Percentiles rank a stretch among this genome's conserved stretches.
These are phyloP conservation scores for Clavelina lepadiformis DNA, from an alignment of 23 tunicate species.

Conservation along the genomic window DNA sequence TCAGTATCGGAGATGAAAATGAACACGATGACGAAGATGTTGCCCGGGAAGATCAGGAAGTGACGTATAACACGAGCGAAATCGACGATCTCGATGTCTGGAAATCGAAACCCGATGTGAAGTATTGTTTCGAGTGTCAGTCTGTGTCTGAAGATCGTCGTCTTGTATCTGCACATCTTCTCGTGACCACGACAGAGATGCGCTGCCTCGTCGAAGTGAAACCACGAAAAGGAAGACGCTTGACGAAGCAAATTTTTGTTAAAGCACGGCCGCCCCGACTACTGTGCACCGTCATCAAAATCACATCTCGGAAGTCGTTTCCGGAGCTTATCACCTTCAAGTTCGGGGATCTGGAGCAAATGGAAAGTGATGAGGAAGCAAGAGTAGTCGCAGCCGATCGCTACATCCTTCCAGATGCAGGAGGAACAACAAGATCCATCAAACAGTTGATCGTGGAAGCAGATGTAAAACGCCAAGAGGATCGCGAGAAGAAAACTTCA, in stretches of 20 bases:
- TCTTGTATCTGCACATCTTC: slow-evolving; percentile 30
- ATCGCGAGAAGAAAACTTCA: too few relatives aligned
- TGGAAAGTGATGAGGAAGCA: slow-evolving; percentile 9
- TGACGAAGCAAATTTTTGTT: slow-evolving; percentile 34
- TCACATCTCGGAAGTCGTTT: slow-evolving; percentile 70
- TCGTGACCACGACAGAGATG: slow-evolving; percentile 41
- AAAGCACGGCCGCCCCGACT: slow-evolving; percentile 19
- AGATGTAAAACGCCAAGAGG: slow-evolving; percentile 11
- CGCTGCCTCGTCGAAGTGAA: slow-evolving; percentile 45
- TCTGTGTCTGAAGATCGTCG: slow-evolving; percentile 26
- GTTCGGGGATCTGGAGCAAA: slow-evolving; percentile 35
- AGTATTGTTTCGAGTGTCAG: slow-evolving; percentile 62
- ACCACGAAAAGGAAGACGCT: slow-evolving; percentile 7
- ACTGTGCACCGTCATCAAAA: slow-evolving; percentile 51
- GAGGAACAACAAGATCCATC: slow-evolving; percentile 54
- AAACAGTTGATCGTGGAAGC: slow-evolving; percentile 63
- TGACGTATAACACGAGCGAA: background rate
- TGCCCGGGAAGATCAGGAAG: slow-evolving; percentile 5
- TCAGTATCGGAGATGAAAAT: slow-evolving; percentile 75
- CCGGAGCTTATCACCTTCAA: slow-evolving; percentile 88
- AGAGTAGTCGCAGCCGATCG: slow-evolving; percentile 52
- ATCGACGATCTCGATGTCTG: slow-evolving; percentile 24
- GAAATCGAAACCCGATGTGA: slow-evolving; percentile 32
- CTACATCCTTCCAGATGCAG: slow-evolving; percentile 77
- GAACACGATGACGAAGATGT: slow-evolving; percentile 27